Conservation (phyloP, 2,797 vertebrate genomes). For the Natrix natrix region DNA sequence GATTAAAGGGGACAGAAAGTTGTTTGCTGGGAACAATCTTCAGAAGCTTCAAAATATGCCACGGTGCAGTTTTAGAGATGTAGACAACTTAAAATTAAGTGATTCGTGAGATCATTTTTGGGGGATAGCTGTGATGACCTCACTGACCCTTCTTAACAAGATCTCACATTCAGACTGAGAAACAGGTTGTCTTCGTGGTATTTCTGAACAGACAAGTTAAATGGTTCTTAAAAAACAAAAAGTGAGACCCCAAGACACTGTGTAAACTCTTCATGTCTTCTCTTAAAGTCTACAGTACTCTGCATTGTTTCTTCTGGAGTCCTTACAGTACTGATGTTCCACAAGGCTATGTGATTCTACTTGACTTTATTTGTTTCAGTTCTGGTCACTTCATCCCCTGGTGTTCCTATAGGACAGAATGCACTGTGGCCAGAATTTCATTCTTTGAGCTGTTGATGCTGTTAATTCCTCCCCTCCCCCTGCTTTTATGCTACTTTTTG, state of each 20-base stretch:
- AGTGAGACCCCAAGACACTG: not conserved
- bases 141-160: not conserved
- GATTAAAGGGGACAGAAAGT: not conserved
- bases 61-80: not conserved
- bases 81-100: not conserved
- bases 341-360: not conserved
- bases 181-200: not conserved
- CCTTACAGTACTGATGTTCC: not conserved
- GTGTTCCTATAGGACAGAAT: not conserved
- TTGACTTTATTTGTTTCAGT: not conserved
- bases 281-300: not conserved
- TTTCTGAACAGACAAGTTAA: not conserved
- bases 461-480: not conserved
- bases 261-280: not conserved
- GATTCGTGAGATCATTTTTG: not conserved
- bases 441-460: not conserved
- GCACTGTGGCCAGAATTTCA: not conserved
- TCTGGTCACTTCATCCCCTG: not conserved
- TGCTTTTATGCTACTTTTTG: not conserved
- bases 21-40: not conserved
- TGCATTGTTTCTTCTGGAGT: not conserved
- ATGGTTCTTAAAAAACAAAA: not conserved
- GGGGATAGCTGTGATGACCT: not conserved
- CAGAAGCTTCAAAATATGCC: not conserved
- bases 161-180: not conserved